These are phyloP conservation scores for Pardalotus punctatus DNA, from an alignment of 2,113 vertebrate species.

Conservation along the genomic window DNA sequence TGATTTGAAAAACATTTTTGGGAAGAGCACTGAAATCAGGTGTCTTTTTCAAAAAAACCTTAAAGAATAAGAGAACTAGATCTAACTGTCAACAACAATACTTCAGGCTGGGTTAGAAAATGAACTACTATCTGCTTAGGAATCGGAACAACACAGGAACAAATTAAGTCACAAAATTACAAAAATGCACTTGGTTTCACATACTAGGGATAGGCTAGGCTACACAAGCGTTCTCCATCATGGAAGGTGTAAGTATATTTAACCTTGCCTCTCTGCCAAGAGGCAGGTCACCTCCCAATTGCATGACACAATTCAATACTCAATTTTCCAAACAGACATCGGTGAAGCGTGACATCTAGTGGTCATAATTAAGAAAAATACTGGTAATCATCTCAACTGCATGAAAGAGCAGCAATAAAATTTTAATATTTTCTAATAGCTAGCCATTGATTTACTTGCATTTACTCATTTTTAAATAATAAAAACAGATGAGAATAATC, in stretches of 20 bases:
- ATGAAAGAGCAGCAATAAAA: neutral
- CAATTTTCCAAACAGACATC: neutral
- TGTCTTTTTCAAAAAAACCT: neutral
- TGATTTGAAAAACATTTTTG: neutral
- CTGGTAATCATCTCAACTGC: neutral
- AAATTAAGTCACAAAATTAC: neutral
- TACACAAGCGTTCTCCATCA: neutral
- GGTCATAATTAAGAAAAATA: neutral
- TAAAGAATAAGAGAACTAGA: neutral
- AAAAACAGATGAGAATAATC: neutral
- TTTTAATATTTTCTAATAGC: neutral
- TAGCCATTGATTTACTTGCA: neutral
- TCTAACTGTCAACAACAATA: neutral
- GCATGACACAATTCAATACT: neutral
- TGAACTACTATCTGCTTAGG: neutral
- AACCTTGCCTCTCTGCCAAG: neutral
- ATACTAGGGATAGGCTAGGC: neutral
- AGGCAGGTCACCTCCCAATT: neutral
- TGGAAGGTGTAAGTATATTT: neutral
- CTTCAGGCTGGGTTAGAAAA: neutral
- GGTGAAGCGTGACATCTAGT: slow-evolving; percentile 26
- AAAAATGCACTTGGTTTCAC: neutral
- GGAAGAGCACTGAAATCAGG: neutral
- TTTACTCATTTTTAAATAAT: neutral
- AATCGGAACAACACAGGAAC: neutral